phyloP scores from a whole-genome alignment of 1,140 invertebrate species.

The Caenorhabditis remanei region DNA sequence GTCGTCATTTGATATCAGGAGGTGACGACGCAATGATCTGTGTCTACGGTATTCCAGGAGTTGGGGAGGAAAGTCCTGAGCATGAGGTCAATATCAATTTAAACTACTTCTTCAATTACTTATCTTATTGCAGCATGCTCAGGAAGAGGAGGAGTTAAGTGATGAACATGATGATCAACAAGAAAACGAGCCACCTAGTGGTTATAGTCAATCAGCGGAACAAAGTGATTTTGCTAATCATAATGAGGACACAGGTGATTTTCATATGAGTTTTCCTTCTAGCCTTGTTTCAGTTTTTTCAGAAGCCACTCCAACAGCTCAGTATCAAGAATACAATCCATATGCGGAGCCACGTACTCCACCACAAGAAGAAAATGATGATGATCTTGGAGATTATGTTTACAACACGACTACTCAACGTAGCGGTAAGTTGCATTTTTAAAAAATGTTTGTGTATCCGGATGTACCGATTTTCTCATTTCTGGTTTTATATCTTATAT shows the following conservation, averaged over 20 bases:
- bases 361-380: conserved; percentile 34
- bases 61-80: conserved; percentile 3
- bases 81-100: neutral
- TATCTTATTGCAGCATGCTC: neutral
- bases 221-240: neutral
- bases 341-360: conserved; percentile 43
- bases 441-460: too few species aligned
- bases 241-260: neutral
- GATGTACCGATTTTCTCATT: too few species aligned
- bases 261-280: neutral
- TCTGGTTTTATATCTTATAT: too few species aligned
- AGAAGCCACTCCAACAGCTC: neutral
- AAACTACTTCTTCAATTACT: neutral
- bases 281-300: neutral
- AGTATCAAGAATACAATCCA: conserved; percentile 40
- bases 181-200: conserved; percentile 34
- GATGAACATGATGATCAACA: neutral
- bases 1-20: conserved; percentile 54
- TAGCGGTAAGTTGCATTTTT: neutral
- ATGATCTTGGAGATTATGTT: conserved; percentile 24
- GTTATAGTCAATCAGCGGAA: neutral
- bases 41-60: conserved; percentile 6
- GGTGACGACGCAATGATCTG: conserved; percentile 34
- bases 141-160: neutral
- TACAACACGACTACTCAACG: conserved; percentile 1